Evolutionary conservation across 1,140 invertebrate species (phyloP).

Genomic region (Leptopilina boulardi): DNA sequence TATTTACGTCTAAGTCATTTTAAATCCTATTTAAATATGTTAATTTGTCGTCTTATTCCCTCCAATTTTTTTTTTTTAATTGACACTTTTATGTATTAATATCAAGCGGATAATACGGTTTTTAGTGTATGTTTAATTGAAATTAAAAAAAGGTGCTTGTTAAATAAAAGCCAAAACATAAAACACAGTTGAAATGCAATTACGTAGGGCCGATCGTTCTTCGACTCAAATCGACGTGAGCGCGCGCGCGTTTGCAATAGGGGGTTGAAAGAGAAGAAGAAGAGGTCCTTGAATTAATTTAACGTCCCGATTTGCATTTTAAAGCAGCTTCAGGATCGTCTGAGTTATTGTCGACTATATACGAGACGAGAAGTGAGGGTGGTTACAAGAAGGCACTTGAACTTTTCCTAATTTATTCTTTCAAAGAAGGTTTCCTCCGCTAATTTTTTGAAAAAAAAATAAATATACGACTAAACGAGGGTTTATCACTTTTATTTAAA

Average conservation of each 20-base stretch:
- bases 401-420: slow-evolving; percentile 9
- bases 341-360: slow-evolving; percentile 17
- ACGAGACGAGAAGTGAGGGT: neutral
- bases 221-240: slow-evolving; percentile 32
- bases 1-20: neutral
- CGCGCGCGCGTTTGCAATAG: too few species aligned
- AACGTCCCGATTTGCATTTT: slow-evolving; percentile 47
- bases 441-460: neutral
- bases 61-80: too few species aligned
- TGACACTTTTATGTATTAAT: neutral
- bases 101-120: neutral
- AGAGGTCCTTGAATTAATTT: slow-evolving; percentile 48
- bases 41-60: neutral
- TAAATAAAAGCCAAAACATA: neutral
- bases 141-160: neutral
- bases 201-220: slow-evolving; percentile 35
- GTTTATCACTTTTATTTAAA: too few species aligned
- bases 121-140: neutral
- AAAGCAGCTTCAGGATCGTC: slow-evolving; percentile 18
- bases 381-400: slow-evolving; percentile 3
- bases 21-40: neutral
- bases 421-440: neutral
- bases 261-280: slow-evolving; percentile 33
- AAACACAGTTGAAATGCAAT: slow-evolving; percentile 29
- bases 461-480: neutral